phyloP scores from a whole-genome alignment of 2,888 invertebrate species.

The Micoletzkya japonica region DNA sequence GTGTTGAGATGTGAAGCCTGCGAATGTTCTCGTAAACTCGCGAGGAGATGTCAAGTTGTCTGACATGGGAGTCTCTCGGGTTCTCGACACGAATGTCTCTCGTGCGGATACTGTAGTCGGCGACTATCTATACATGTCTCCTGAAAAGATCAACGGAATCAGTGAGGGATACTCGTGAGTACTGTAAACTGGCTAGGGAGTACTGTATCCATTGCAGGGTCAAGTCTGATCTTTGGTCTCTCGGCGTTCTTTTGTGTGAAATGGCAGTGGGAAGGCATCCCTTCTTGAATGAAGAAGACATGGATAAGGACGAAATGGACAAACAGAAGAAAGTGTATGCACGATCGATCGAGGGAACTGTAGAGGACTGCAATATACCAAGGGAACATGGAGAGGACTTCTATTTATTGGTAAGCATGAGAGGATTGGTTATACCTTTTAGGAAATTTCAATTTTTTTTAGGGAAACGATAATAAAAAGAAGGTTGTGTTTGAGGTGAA shows the following conservation, averaged over 20 bases:
- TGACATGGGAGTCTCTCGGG: not conserved
- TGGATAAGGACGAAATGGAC: too few relatives aligned
- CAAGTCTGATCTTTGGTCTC: not conserved
- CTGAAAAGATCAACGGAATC: too few relatives aligned
- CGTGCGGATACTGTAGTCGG: not conserved
- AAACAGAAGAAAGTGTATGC: too few relatives aligned
- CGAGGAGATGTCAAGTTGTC: conserved; percentile 3
- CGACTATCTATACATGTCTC: not conserved
- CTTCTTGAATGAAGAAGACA: not conserved
- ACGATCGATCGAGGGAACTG: too few relatives aligned
- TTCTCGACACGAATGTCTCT: not conserved
- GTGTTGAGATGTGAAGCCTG: not conserved
- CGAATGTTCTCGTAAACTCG: not conserved
- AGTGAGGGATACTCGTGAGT: too few relatives aligned
- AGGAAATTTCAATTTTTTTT: too few relatives aligned
- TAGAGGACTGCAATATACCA: not conserved
- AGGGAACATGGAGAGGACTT: not conserved
- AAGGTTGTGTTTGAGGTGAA: too few relatives aligned
- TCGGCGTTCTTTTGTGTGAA: not conserved
- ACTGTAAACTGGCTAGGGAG: not conserved
- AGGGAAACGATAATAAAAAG: too few relatives aligned
- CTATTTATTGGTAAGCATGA: not conserved
- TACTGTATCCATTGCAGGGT: not conserved
- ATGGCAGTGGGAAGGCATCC: not conserved
- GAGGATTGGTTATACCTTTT: too few relatives aligned